Percentiles rank a stretch among this genome's conserved stretches.
phyloP scores from a whole-genome alignment of 2,888 invertebrate genomes.

The Crematogaster levior region DNA sequence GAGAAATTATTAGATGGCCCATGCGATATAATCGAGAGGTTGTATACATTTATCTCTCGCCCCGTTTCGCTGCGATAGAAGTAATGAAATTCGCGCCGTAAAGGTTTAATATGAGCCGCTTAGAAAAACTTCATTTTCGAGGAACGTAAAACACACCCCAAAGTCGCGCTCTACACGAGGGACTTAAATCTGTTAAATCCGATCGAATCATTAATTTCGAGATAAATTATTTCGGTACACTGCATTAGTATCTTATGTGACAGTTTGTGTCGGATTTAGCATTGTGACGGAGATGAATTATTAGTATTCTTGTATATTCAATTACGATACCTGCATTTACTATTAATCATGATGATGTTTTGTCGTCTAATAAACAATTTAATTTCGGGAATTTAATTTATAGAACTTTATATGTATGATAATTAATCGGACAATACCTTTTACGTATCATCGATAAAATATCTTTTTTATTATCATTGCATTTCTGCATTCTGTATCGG shows the following conservation, averaged over 20 bases:
- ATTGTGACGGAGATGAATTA: conserved; percentile 2
- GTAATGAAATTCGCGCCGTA: conserved; percentile 34
- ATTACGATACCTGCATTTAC: not conserved
- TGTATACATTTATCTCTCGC: conserved; percentile 35
- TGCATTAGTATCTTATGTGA: conserved; percentile 18
- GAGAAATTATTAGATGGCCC: conserved; percentile 39
- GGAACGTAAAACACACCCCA: not conserved
- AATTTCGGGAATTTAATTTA: not conserved
- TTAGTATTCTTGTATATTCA: conserved; percentile 22
- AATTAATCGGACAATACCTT: not conserved
- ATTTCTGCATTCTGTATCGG: not conserved
- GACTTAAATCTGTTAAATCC: conserved; percentile 29
- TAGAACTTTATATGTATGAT: not conserved
- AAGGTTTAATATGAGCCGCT: conserved; percentile 44
- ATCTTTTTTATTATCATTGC: not conserved
- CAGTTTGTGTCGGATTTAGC: conserved; percentile 16
- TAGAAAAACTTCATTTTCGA: conserved; percentile 38
- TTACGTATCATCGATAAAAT: not conserved
- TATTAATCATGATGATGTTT: not conserved
- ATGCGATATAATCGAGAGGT: conserved; percentile 43
- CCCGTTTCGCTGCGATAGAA: not conserved
- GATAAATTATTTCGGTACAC: conserved; percentile 29
- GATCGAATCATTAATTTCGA: conserved; percentile 36
- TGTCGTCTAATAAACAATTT: not conserved
- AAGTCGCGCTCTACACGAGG: not conserved